Evolutionary conservation across 2,113 vertebrate genomes (phyloP).

Genomic region (Chaetorhynchus papuensis): DNA sequence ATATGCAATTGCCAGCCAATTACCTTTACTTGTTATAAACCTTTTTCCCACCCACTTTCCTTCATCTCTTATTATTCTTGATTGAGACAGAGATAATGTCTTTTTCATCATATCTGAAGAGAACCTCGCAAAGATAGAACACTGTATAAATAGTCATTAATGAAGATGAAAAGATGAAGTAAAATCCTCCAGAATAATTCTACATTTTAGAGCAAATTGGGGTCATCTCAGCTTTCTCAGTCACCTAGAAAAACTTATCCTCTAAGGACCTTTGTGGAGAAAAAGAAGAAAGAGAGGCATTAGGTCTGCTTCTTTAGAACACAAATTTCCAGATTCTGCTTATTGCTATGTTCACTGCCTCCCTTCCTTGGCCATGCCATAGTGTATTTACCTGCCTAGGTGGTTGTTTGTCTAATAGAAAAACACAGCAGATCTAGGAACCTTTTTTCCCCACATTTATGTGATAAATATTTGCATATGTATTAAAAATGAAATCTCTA

Average conservation of each 20-base stretch:
- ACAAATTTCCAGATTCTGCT: not conserved
- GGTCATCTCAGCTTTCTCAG: not conserved
- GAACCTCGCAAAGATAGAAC: not conserved
- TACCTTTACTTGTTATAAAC: not conserved
- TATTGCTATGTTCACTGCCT: not conserved
- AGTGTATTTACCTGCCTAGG: not conserved
- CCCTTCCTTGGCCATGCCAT: not conserved
- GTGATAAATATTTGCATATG: not conserved
- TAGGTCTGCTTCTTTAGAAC: not conserved
- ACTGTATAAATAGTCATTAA: not conserved
- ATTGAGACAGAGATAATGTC: not conserved
- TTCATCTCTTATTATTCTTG: not conserved
- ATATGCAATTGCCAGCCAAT: not conserved
- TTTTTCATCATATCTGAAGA: not conserved
- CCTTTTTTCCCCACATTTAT: accelerated
- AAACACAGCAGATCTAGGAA: not conserved
- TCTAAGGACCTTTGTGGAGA: not conserved
- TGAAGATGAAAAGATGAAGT: not conserved
- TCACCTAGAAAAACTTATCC: not conserved
- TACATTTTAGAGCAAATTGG: not conserved
- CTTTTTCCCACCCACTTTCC: not conserved
- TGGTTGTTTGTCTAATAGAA: not conserved
- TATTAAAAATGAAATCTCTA: not conserved
- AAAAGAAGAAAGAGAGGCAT: not conserved
- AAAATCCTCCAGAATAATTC: not conserved